Base-by-base conservation (phyloP, 1,140 invertebrate genomes). In the Popillia japonica region DNA sequence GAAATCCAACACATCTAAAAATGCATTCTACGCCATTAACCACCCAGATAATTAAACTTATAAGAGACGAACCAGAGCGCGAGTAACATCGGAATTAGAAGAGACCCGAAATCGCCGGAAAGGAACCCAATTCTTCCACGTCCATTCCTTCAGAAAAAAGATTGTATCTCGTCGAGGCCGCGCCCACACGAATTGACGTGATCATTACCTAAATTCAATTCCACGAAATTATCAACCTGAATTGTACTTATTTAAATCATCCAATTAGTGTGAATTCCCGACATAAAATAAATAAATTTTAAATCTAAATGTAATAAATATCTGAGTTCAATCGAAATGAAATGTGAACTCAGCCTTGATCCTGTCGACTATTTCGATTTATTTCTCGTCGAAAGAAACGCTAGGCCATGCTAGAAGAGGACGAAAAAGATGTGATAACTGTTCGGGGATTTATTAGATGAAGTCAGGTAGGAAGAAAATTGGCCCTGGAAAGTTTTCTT, bases 401-500 rank as follows among this genome's bases (percentile, higher is more conserved):
- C 44, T 48, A 34, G 22, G 0, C 8, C 61, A 22, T 8, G 7
- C 2, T 10, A 22, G 61, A 11, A 10, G 0, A 14, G 22, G 11
- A 27, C 4, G 61, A 0, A 27, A 11, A 22, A 10, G 22, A 34
- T 10, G 61, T 11, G 61, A 68, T 68, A 68, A 68, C 61, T 68
- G 61, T 68, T 68, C 61, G 17, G 17, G 22, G 61, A 68, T 68
- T 68, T 68, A 68, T 68, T 68, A 68, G 20, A 68, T 68, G 61
- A 22, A 68, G 61, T 68, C 61, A 68, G 61, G 61, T 68, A 68
- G 61, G 61, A 68, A 68, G 61, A 68, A 68, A 68, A 68, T 68
- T 68, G 61, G 61, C 27, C 20, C 22, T 20, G 61, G 20, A 34
- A 68, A 68, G 61, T 68, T 68, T 68, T 68, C 61, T 68, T 34